Evolutionary conservation across 1,140 invertebrate genomes (phyloP), one percentile per base, ranked within the genome.

Genomic region (Drosophila athabasca): DNA sequence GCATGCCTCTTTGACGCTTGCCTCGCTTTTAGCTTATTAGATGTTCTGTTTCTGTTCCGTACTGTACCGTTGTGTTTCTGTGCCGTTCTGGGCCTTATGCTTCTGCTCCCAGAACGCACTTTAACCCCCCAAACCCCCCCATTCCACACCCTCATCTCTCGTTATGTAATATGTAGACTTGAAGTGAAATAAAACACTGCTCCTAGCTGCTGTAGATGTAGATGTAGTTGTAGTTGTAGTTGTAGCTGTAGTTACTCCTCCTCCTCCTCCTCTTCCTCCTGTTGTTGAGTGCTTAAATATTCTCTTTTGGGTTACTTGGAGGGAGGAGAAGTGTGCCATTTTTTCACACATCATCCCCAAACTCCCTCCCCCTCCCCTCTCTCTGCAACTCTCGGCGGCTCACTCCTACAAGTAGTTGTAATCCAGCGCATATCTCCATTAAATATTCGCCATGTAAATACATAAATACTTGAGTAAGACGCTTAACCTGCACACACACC

Each of bases 391-490:
- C 35, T 39, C 35, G 35, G 35, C 35, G 43, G 19, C 35, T 22
- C 51, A 35, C 51, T 22, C 22, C 58, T 58, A 46, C 39, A 62
- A 76, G 83, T 78, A 88, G 82, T 85, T 87, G 82, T 85, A 85
- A 85, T 85, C 82, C 66, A 59, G 76, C 66, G 65, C 78, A 85
- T 88, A 82, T 85, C 82, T 75, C 74, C 70, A 85, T 85, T 85
- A 85, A 85, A 85, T 88, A 87, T 85, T 82, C 82, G 76, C 82
- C 87, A 85, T 88, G 82, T 88, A 85, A 85, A 85, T 85, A 87
- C 79, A 88, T 87, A 85, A 85, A 85, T 85, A 88, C 82, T 77
- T 82, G 49, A 85, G 83, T 85, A 85, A 85, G 82, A 87, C 62
- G 82, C 82, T 85, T 85, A 85, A 87, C 74, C 62, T 44, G 79